A percentile compares a stretch with the other conserved stretches of the same genome.
Conservation (phyloP, 2,113 vertebrate genomes). For the Cynopterus brachyotis region DNA sequence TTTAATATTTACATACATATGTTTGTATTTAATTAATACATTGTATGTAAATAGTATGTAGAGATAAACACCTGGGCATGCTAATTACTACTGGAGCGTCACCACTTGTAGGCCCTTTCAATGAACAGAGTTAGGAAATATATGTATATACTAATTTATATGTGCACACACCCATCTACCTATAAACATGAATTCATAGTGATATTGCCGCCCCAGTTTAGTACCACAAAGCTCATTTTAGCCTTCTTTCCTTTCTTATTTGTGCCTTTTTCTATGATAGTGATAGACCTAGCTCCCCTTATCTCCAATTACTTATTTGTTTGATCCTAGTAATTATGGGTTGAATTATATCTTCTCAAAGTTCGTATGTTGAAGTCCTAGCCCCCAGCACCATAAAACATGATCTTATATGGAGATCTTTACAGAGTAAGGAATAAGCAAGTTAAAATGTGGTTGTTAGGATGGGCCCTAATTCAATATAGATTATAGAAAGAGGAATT, state of each 20-base stretch:
- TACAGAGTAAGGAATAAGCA: background rate
- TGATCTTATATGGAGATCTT: slow-evolving; percentile 5
- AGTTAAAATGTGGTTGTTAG: background rate
- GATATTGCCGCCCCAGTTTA: background rate
- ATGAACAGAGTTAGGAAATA: background rate
- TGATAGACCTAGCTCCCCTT: background rate
- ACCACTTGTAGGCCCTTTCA: background rate
- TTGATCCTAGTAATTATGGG: background rate
- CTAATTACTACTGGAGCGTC: background rate
- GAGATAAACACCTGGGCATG: background rate
- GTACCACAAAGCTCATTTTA: background rate
- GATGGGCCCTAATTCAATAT: background rate
- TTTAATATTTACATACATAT: background rate
- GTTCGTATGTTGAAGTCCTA: background rate
- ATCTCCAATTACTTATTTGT: background rate
- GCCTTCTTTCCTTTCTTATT: background rate
- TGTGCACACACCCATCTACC: background rate
- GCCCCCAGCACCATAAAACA: background rate
- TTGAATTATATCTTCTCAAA: background rate
- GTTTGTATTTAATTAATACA: background rate
- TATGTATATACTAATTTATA: background rate
- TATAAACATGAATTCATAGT: background rate
- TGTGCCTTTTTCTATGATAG: background rate
- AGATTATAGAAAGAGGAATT: background rate
- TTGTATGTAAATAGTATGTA: background rate